Conservation (phyloP, 2,113 vertebrate genomes). For the Ovibos moschatus region DNA sequence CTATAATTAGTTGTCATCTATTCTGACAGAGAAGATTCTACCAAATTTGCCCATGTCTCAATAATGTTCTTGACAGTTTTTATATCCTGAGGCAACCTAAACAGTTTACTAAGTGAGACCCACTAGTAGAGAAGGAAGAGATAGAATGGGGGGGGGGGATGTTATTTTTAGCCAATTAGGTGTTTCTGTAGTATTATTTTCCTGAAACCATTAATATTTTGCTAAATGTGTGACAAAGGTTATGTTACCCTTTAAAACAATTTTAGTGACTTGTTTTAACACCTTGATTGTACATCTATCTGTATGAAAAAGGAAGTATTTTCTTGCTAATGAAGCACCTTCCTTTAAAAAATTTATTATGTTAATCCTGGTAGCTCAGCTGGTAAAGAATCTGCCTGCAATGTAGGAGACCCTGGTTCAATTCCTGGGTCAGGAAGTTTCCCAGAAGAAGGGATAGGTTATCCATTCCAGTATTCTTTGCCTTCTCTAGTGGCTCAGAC, state of each 20-base stretch:
- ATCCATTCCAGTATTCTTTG: not conserved
- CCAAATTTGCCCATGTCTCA: conserved; percentile 64
- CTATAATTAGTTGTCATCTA: conserved; percentile 79
- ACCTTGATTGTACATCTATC: not conserved
- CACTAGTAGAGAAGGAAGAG: conserved; percentile 32
- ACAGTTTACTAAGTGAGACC: conserved; percentile 71
- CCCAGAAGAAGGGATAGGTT: not conserved
- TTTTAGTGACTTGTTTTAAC: not conserved
- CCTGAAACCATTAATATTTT: not conserved
- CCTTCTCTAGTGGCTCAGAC: not conserved
- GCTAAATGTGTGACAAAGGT: not conserved
- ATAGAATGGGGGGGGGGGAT: not conserved
- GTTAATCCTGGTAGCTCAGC: not conserved
- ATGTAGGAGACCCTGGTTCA: not conserved
- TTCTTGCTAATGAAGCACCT: conserved; percentile 38
- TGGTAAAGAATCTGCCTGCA: not conserved
- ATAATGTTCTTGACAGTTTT: conserved; percentile 75
- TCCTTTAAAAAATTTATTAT: conserved; percentile 9
- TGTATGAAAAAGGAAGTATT: not conserved
- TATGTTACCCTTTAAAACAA: not conserved
- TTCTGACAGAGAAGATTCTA: conserved; percentile 70
- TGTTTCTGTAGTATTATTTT: conserved; percentile 38
- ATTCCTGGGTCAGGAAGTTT: not conserved
- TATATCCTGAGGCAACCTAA: conserved; percentile 72
- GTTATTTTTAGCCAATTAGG: conserved; percentile 57